A percentile compares a stretch with the other conserved stretches of the same genome.
These are phyloP conservation scores for Oceanodroma leucorhoa DNA, from an alignment of 2,797 vertebrate genomes.

Conservation along the genomic window DNA sequence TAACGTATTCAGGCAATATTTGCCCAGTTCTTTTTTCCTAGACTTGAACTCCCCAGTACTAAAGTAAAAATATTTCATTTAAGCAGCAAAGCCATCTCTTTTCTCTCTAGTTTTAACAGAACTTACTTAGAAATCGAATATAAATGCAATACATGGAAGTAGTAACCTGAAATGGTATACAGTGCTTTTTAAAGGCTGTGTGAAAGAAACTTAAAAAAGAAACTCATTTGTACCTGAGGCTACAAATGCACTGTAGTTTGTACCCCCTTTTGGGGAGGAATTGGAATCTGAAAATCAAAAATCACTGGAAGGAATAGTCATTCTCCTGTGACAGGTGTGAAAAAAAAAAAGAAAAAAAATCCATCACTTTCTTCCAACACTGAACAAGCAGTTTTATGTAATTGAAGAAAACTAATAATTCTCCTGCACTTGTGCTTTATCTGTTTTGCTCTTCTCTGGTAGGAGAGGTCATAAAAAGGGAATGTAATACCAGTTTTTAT, in stretches of 20 bases:
- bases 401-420: neutral
- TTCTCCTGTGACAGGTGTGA: neutral
- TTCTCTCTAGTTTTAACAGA: neutral
- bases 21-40: neutral
- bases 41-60: neutral
- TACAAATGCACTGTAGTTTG: neutral
- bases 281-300: neutral
- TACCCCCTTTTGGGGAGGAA: fast-evolving
- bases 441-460: neutral
- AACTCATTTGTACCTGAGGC: neutral
- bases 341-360: no score
- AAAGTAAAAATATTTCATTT: neutral
- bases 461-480: neutral
- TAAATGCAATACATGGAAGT: neutral
- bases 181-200: neutral
- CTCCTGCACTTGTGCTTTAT: neutral
- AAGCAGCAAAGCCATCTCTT: neutral
- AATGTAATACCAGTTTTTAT: neutral
- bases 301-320: neutral
- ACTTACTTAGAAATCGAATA: neutral
- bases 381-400: neutral
- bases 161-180: neutral
- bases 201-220: neutral
- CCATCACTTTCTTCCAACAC: neutral
- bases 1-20: neutral